These are phyloP conservation scores for Climacteris rufus DNA, from an alignment of 2,113 vertebrate species.

Conservation along the genomic window DNA sequence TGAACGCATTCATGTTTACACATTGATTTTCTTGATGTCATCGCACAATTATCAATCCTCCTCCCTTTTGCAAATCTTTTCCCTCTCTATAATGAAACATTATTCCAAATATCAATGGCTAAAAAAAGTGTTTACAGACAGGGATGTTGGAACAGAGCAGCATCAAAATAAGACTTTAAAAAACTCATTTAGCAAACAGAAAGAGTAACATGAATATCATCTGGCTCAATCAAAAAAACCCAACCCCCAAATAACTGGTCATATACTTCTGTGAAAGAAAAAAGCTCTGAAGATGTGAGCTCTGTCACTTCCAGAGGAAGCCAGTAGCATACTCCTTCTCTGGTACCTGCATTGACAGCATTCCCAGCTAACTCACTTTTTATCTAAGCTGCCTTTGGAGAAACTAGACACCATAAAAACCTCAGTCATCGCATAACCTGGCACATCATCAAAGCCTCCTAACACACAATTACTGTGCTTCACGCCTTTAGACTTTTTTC, in stretches of 20 bases:
- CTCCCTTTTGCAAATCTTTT: background rate
- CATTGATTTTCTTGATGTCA: background rate
- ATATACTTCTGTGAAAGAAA: background rate
- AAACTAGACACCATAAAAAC: slow-evolving; percentile 36
- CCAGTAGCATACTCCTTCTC: background rate
- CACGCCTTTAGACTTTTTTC: slow-evolving; percentile 34
- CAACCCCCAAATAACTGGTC: background rate
- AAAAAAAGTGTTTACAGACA: background rate
- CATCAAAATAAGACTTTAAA: background rate
- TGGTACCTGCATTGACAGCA: background rate
- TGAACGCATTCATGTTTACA: background rate
- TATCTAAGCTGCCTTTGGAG: background rate
- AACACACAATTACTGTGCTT: slow-evolving; percentile 13
- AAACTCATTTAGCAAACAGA: background rate
- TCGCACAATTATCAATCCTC: background rate
- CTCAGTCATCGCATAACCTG: slow-evolving; percentile 39
- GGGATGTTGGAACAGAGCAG: background rate
- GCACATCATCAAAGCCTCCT: slow-evolving; percentile 24
- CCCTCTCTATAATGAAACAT: background rate
- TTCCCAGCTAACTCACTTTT: slow-evolving; percentile 2
- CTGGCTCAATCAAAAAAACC: background rate
- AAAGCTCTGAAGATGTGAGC: background rate
- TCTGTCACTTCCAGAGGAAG: background rate
- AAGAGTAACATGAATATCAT: background rate
- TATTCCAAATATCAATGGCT: background rate